Base-by-base conservation (phyloP, 2,888 invertebrate species). In the Brachycybe producta region DNA sequence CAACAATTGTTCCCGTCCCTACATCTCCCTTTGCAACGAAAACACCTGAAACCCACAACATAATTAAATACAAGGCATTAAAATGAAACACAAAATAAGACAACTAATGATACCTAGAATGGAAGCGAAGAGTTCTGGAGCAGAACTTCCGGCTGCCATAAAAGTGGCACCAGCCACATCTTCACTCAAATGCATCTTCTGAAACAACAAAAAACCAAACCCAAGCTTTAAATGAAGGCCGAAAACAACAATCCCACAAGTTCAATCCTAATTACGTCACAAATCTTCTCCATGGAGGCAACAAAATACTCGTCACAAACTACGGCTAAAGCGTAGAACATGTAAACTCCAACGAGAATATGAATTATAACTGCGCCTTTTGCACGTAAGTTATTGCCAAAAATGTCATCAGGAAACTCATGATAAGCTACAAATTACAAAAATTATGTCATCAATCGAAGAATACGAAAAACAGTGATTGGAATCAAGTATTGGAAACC, bases 91-190 rank as follows among this genome's bases (percentile, higher is more conserved):
- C n/a, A n/a, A 38, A 13, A 38, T 13, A 11, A 38, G 15, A 13
- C 15, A 38, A 38, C 8, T 15, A 38, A 38, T 30, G 28, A 40
- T 21, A 53, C 53, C 53, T 35, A 53, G 35, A 19, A 53, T 26
- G 11, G 53, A 53, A 19, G 53, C 53, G 30, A 53, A 53, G 51
- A 94, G 70, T 67, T 97, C 97, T 0, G 97, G 97, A 0, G 95
- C 95, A 0, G 92, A 92, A 56, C 92, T 92, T 36, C 95, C 97
- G 1, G 95, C 90, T 1, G 97, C 97, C 95, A 97, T 97, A 68
- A 97, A 95, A 0, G 95, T 97, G 0, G 97, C 95, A 5, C 95
- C 95, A 0, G 95, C 95, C 32, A 97, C 94, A 67, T 97, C 95
- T 5, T 90, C 88, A 0, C 86, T 80, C 60, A 91, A 69, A 65